phyloP scores from a whole-genome alignment of 2,888 invertebrate species.

The Apamea anceps region DNA sequence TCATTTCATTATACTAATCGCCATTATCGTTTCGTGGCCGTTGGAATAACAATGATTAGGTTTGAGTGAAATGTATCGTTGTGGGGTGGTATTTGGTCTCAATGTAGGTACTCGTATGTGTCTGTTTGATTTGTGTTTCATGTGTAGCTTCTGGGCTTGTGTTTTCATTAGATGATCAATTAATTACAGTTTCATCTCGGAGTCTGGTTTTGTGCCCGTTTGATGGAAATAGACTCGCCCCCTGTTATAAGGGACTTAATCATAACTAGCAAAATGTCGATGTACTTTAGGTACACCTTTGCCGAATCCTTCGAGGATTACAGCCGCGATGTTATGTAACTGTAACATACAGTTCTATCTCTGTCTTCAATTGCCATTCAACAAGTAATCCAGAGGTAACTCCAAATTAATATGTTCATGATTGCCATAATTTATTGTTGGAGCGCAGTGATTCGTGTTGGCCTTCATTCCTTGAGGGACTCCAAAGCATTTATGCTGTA shows the following conservation, averaged over 20 bases:
- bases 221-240: background rate
- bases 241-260: background rate
- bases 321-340: background rate
- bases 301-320: background rate
- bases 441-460: background rate
- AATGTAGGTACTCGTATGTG: background rate
- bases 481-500: background rate
- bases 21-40: constrained; percentile 57
- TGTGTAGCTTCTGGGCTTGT: background rate
- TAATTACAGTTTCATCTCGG: constrained; percentile 1
- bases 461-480: background rate
- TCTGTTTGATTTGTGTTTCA: background rate
- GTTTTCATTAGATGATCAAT: background rate
- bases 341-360: background rate
- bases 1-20: constrained; percentile 69
- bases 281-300: background rate
- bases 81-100: constrained; percentile 30
- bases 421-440: background rate
- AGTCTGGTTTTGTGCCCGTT: background rate
- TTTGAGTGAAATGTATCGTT: constrained; percentile 50
- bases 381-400: background rate
- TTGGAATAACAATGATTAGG: constrained; percentile 64
- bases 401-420: background rate
- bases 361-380: background rate
- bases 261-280: background rate